A percentile compares a stretch with the other conserved stretches of the same genome.
These are phyloP conservation scores for Caretta caretta DNA, from an alignment of 2,113 vertebrate genomes.

Conservation along the genomic window DNA sequence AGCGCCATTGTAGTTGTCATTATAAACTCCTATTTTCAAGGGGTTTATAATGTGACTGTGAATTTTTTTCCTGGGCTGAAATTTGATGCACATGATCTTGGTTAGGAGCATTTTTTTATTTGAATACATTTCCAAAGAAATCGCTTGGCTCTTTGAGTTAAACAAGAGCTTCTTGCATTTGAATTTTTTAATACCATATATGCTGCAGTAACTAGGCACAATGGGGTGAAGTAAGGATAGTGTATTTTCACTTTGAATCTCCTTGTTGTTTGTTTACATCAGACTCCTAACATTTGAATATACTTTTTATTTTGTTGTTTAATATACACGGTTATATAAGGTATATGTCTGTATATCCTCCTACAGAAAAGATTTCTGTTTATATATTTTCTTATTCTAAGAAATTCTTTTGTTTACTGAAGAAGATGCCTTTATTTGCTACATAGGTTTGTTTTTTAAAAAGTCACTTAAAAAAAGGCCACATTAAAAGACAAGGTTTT, in stretches of 20 bases:
- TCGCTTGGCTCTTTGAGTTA: constrained; percentile 56
- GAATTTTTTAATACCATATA: constrained; percentile 43
- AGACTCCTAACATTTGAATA: constrained; percentile 33
- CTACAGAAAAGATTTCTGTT: constrained; percentile 64
- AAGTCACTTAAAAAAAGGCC: constrained; percentile 36
- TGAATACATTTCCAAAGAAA: constrained; percentile 76
- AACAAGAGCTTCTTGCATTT: constrained; percentile 26
- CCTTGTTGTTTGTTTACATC: constrained; percentile 62
- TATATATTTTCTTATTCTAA: constrained; percentile 64
- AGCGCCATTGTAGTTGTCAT: constrained; percentile 4
- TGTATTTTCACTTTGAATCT: constrained; percentile 64
- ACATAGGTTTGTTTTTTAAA: constrained; percentile 45
- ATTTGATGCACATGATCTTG: not conserved
- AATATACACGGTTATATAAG: constrained; percentile 60
- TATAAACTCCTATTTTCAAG: constrained; percentile 37
- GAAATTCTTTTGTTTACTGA: constrained; percentile 65
- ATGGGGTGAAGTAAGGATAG: constrained; percentile 39
- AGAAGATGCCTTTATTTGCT: constrained; percentile 62
- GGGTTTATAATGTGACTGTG: constrained; percentile 33
- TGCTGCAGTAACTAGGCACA: constrained; percentile 73
- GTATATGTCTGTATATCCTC: constrained; percentile 64
- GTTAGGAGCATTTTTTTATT: constrained; percentile 23
- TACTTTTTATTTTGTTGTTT: constrained; percentile 35
- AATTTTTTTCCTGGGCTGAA: constrained; percentile 41
- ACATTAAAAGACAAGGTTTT: constrained; percentile 54